Conservation (phyloP, 2,888 invertebrate species). For the Epiblema foenella region DNA sequence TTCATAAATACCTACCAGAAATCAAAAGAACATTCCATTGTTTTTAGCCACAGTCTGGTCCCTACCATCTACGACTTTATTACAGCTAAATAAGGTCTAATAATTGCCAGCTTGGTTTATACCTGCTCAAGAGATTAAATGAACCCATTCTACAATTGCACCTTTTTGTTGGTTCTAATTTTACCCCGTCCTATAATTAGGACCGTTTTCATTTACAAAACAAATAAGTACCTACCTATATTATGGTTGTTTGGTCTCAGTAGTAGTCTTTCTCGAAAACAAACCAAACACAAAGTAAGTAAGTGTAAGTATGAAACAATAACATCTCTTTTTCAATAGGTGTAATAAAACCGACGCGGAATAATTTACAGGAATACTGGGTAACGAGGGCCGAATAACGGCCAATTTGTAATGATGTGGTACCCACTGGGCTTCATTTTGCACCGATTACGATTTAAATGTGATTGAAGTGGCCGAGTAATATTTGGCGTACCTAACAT, state of each 20-base stretch:
- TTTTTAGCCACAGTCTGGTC: neutral
- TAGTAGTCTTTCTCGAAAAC: neutral
- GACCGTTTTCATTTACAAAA: constrained; percentile 18
- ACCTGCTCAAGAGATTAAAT: constrained; percentile 20
- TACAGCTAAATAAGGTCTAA: neutral
- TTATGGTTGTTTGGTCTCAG: neutral
- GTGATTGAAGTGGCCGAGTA: no score
- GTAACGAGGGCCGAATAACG: neutral
- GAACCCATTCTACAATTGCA: constrained; percentile 14
- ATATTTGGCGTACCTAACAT: no score
- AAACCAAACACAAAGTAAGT: no score
- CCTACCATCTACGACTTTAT: neutral
- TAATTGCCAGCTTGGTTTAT: neutral
- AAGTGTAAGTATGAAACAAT: no score
- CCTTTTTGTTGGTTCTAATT: constrained; percentile 14
- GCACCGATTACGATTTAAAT: no score
- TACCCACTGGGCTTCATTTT: no score
- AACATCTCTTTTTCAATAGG: neutral
- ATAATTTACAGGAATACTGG: neutral
- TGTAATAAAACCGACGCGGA: neutral
- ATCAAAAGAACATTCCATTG: constrained; percentile 15
- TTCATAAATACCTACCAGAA: neutral
- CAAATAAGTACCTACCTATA: no score
- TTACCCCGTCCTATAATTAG: neutral
- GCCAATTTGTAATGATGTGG: neutral